Evolutionary conservation across 2,888 invertebrate genomes (phyloP), one percentile per base, ranked within the genome.

Genomic region (Leptura quadrifasciata): DNA sequence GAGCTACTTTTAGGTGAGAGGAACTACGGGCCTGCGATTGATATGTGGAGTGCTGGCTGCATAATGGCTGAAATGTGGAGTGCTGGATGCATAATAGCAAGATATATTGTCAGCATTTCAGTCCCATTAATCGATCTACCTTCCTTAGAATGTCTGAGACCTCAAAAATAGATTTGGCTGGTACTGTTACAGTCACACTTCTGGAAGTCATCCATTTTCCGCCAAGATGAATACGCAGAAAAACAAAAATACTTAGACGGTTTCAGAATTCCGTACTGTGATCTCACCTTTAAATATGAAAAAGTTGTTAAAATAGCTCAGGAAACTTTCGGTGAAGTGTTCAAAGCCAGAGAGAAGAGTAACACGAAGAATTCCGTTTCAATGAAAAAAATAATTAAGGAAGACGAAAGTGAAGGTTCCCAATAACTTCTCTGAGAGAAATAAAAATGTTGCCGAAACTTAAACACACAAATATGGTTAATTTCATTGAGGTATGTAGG

Each of bases 21-120:
- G 15, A 97, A 98, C 90, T 99, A 99, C 86, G 98, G 98, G 0
- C 97, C 98, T 0, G 96, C 98, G 0, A 98, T 99, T 15, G 99
- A 99, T 90, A 93, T 99, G 90, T 96, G 96, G 96, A 96, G 96
- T 0, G 98, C 98, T 0, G 99, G 99, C 0, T 99, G 99, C 87
- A 99, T 99, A 79, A 99, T 99, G 99, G 99, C 99, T 0, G 99
- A 99, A 91, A 97, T 99, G 97, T 99, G 99, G 99, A 99, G n/a
- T n/a, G n/a, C n/a, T n/a, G n/a, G n/a, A n/a, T n/a, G n/a, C n/a
- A n/a, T n/a, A n/a, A n/a, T n/a, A n/a, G n/a, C 98, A 0, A 91
- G 95, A 18, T 98, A 17, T 99, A 99, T 77, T 96, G 96, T 0
- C 97, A 98, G 88, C 91, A 99, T 8, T 99, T 99, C 87, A 99